Evolutionary conservation across 2,888 invertebrate genomes (phyloP), one percentile per base, ranked within the genome.

Genomic region (Tethea ocularis): DNA sequence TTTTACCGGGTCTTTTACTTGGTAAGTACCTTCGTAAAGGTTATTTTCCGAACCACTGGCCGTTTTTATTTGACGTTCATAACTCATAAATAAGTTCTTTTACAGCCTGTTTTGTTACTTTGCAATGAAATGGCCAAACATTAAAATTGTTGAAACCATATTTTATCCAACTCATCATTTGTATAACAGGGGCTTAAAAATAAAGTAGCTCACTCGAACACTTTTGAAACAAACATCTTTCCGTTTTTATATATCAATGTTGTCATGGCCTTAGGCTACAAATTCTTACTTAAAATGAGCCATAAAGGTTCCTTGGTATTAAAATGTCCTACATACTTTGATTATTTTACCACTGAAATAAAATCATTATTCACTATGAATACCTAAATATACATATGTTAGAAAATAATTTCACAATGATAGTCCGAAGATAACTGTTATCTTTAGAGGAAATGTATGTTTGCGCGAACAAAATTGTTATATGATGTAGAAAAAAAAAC

Each of bases 31-130:
- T 20, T 46, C 57, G 57, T 54, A 67, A 56, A 69, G 56, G 63
- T 60, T 72, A 75, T 75, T 75, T 73, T 75, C 70, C 72, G 57
- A 68, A 53, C 63, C 75, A 73, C 64, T 73, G 74, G 60, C 59
- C 64, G 64, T 65, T 67, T 71, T 70, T 68, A 73, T 67, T 69
- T 67, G 65, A 62, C 62, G 62, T 68, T 63, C 56, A 67, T 66
- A 69, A 69, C 63, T 69, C 62, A 59, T 69, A 65, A 68, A 73
- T 69, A 60, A 56, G 63, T 64, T 71, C 10, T 66, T 72, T 66
- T 68, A 64, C 61, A 56, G 58, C 51, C 51, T 59, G 55, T 61
- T 62, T 62, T 61, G 58, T 60, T 62, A 38, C 62, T 11, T 51
- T 56, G 52, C 57, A 59, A 38, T 56, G 51, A 57, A 60, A 51